A percentile compares a stretch with the other conserved stretches of the same genome.
Evolutionary conservation across 2,888 invertebrate genomes (phyloP).

Genomic region (Drosophila neotestacea): DNA sequence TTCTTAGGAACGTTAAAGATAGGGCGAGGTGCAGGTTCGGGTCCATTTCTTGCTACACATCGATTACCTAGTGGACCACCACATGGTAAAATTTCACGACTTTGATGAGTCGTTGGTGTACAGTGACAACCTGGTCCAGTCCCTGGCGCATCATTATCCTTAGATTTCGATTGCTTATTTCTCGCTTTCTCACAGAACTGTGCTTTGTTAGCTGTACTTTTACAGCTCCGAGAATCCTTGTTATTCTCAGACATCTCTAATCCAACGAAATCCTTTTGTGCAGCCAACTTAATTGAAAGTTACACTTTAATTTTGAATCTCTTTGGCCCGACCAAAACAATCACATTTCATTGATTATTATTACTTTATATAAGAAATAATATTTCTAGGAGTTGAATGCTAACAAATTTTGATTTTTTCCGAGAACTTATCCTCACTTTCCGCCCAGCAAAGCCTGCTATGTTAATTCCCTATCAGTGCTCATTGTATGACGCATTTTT

Average conservation of each 20-base stretch:
- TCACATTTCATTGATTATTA: constrained; percentile 1
- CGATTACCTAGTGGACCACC: background rate
- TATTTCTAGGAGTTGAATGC: background rate
- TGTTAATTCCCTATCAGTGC: background rate
- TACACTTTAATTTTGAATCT: background rate
- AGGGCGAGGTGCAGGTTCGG: background rate
- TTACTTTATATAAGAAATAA: constrained; percentile 10
- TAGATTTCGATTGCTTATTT: background rate
- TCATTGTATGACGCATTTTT: constrained; percentile 64
- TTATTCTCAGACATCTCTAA: background rate
- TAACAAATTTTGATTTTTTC: constrained; percentile 15
- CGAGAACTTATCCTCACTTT: constrained; percentile 9
- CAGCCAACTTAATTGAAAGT: background rate
- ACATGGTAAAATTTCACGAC: background rate
- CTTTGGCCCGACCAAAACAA: background rate
- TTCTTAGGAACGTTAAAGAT: background rate
- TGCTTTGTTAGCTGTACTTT: background rate
- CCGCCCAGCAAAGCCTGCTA: constrained; percentile 10
- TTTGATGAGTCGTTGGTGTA: background rate
- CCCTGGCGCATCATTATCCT: no score
- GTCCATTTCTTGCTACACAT: background rate
- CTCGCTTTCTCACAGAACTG: background rate
- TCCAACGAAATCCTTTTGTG: background rate
- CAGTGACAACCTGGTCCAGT: background rate
- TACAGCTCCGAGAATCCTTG: background rate